These are phyloP conservation scores for Cherax destructor DNA, from an alignment of 1,140 invertebrate species.

Conservation along the genomic window DNA sequence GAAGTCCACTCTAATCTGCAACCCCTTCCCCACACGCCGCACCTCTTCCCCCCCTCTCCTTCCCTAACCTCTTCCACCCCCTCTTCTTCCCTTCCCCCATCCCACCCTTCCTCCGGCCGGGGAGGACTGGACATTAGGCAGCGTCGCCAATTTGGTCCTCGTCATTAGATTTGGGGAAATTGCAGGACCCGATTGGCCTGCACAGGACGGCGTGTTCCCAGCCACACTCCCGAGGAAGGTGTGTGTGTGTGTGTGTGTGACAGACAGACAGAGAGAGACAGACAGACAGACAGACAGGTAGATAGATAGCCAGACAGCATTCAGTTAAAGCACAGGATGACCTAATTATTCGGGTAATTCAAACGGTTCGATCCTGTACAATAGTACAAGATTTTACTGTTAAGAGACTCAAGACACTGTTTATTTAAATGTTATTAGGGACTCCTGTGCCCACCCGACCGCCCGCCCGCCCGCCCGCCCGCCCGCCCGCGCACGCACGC, in stretches of 20 bases:
- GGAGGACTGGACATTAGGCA: slow-evolving; percentile 35
- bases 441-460: too few relatives aligned
- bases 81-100: background rate
- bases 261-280: background rate
- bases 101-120: background rate
- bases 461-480: too few relatives aligned
- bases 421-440: too few relatives aligned
- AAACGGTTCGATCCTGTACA: background rate
- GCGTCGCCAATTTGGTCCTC: slow-evolving; percentile 49
- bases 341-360: background rate
- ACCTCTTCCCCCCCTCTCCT: background rate
- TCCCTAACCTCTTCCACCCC: background rate
- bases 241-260: too few relatives aligned
- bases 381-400: too few relatives aligned
- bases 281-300: slow-evolving; percentile 32
- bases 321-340: background rate
- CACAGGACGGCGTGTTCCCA: slow-evolving; percentile 10
- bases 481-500: too few relatives aligned
- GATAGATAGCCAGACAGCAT: background rate
- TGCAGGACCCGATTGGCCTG: slow-evolving; percentile 40
- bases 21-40: too few relatives aligned
- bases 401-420: too few relatives aligned
- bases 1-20: background rate
- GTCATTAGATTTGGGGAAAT: slow-evolving; percentile 26
- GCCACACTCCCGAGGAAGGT: slow-evolving; percentile 20